Base-by-base conservation (phyloP, 2,888 invertebrate genomes). In the Timandra comae region DNA sequence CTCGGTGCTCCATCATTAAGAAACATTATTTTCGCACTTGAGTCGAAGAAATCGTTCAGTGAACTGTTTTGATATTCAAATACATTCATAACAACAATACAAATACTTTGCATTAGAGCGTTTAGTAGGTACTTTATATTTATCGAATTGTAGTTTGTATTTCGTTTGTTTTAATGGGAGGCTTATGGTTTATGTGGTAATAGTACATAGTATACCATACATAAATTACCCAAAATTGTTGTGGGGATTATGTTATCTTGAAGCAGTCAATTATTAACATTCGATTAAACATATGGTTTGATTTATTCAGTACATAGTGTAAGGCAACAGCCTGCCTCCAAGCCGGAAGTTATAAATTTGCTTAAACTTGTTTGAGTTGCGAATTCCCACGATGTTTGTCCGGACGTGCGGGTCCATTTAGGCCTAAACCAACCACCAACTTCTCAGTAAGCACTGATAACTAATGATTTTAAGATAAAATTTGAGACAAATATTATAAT, bases 341-440 rank as follows among this genome's bases (percentile, higher is more conserved):
- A 75, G 70, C 63, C 67, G 66, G 73, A 80, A 81, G 72, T 80
- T 81, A 79, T 81, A 77, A 80, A 81, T 82, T 81, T 79, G 66
- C 71, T 69, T 78, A 74, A 82, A 80, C 63, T 81, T 82, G 79
- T 81, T 82, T 80, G 72, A 80, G 78, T 82, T 81, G 49, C 57
- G 67, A 75, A 75, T 80, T 78, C 69, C 65, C 67, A 58, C 71
- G 73, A 71, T 81, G 80, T 81, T 82, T 81, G 79, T 63, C 70
- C 73, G 77, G 81, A 81, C 78, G 80, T 80, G 80, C 68, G 76
- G 76, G 73, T 68, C 78, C 74, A 73, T 77, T 80, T 77, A 71
- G 59, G 64, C 70, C 72, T 70, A 76, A 75, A 73, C 73, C 65
- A 66, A 72, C 72, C 68, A 56, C 64, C 64, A 80, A 80, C 75